Percentiles rank a stretch among this genome's conserved stretches.
Evolutionary conservation across 2,888 invertebrate genomes (phyloP).

Genomic region (Luperina nickerlii): DNA sequence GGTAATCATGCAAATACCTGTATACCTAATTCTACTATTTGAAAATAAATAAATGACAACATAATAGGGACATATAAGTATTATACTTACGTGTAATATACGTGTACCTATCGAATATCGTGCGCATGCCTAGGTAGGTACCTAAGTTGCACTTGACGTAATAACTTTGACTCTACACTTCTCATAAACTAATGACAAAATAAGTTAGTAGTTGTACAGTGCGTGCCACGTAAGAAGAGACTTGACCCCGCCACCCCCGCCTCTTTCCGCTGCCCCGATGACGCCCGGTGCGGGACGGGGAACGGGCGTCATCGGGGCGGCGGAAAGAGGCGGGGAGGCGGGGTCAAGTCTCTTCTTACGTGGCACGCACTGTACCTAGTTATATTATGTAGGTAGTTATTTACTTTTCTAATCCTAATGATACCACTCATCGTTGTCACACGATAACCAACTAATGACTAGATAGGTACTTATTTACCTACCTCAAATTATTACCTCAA

Average conservation of each 20-base stretch:
- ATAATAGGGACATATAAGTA: not conserved
- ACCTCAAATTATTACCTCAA: too few relatives aligned
- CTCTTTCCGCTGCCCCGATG: too few relatives aligned
- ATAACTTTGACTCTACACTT: not conserved
- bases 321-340: too few relatives aligned
- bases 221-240: too few relatives aligned
- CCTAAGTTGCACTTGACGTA: not conserved
- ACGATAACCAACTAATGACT: conserved; percentile 4
- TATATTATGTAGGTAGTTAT: not conserved
- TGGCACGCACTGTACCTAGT: too few relatives aligned
- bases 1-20: conserved; percentile 10
- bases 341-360: too few relatives aligned
- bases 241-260: too few relatives aligned
- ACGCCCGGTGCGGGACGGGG: too few relatives aligned
- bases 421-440: conserved; percentile 1
- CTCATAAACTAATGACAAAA: conserved; percentile 6
- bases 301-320: too few relatives aligned
- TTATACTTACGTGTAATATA: not conserved
- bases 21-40: conserved; percentile 2
- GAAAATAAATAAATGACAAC: conserved; percentile 1
- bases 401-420: conserved; percentile 5
- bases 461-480: not conserved
- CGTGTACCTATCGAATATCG: not conserved
- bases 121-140: not conserved
- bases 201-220: conserved; percentile 1